phyloP scores from a whole-genome alignment of 2,113 vertebrate species.

The Chaetura pelagica region DNA sequence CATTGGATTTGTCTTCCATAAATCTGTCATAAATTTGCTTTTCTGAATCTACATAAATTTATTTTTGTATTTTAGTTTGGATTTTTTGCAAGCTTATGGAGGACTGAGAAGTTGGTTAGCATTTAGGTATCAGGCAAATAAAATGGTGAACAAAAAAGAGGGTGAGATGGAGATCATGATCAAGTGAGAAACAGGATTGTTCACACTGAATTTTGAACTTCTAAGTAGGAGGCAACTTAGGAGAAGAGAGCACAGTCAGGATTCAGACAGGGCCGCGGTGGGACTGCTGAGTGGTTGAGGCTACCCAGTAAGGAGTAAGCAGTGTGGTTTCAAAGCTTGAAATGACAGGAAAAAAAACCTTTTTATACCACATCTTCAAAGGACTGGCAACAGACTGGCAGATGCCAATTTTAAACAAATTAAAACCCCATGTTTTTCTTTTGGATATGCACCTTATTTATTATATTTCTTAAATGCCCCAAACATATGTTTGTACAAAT shows the following conservation, averaged over 20 bases:
- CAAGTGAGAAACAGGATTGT: not conserved
- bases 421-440: accelerated
- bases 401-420: not conserved
- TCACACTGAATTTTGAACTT: not conserved
- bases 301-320: not conserved
- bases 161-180: not conserved
- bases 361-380: not conserved
- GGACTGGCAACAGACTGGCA: not conserved
- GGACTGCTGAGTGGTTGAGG: not conserved
- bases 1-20: not conserved
- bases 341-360: not conserved
- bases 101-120: not conserved
- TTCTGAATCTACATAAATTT: not conserved
- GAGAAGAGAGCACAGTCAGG: not conserved
- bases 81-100: not conserved
- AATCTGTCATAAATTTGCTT: not conserved
- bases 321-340: not conserved
- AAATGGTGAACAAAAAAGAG: not conserved
- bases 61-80: not conserved
- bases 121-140: not conserved
- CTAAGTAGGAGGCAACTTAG: not conserved
- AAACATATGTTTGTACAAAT: not conserved
- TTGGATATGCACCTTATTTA: not conserved
- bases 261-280: not conserved
- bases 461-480: not conserved